phyloP scores from a whole-genome alignment of 2,888 invertebrate genomes.

The Polydrusus tereticollis region DNA sequence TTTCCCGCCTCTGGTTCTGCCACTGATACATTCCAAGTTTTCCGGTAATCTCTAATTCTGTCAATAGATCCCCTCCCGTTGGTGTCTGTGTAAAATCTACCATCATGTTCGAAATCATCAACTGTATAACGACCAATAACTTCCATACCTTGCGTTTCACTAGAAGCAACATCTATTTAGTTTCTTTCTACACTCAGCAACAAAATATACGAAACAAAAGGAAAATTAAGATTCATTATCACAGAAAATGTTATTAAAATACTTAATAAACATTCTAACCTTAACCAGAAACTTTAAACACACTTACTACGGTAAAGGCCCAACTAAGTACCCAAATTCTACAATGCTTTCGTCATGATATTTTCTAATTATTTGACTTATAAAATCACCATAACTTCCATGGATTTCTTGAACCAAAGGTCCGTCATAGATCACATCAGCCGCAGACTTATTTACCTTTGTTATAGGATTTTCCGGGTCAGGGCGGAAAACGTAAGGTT shows the following conservation, averaged over 20 bases:
- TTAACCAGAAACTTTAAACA: too few relatives aligned
- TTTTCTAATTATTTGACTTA: conserved; percentile 21
- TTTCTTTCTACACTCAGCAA: background rate
- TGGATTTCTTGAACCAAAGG: conserved; percentile 10
- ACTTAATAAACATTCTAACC: too few relatives aligned
- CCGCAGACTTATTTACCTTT: conserved; percentile 42
- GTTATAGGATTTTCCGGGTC: conserved; percentile 1
- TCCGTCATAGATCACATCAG: conserved; percentile 1
- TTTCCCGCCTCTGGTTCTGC: conserved; percentile 86
- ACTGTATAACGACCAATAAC: conserved; percentile 75
- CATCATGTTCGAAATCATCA: conserved; percentile 59
- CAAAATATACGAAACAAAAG: background rate
- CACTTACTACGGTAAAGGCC: conserved; percentile 63
- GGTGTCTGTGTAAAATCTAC: conserved; percentile 80
- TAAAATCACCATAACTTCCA: conserved; percentile 14
- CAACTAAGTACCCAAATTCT: conserved; percentile 27
- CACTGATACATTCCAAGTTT: conserved; percentile 79
- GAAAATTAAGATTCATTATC: too few relatives aligned
- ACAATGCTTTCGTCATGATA: conserved; percentile 1
- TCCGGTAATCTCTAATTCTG: conserved; percentile 73
- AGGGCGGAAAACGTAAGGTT: conserved; percentile 1
- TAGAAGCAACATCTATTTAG: background rate
- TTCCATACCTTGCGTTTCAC: conserved; percentile 85
- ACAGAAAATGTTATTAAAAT: too few relatives aligned
- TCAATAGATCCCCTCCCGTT: conserved; percentile 80